phyloP scores from a whole-genome alignment of 2,797 vertebrate species.

The Odontamblyopus lacepedii region DNA sequence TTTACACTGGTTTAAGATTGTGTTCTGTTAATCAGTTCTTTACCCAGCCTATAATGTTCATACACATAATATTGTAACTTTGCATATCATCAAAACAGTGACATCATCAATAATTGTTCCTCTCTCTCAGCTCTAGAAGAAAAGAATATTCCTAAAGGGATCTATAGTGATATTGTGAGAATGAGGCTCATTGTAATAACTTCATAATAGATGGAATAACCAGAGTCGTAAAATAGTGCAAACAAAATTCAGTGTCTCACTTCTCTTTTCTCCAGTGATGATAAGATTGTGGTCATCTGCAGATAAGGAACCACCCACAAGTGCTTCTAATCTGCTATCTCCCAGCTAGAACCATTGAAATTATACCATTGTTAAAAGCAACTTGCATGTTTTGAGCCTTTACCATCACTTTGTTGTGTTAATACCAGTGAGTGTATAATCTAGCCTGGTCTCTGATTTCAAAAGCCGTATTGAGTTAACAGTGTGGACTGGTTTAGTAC shows the following conservation, averaged over 20 bases:
- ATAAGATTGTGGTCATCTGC: not conserved
- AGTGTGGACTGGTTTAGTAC: constrained; percentile 51
- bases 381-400: not conserved
- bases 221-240: not conserved
- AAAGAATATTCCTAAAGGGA: no score
- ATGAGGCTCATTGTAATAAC: no score
- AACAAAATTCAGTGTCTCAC: not conserved
- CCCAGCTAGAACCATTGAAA: not conserved
- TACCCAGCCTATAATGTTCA: no score
- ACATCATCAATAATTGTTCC: no score
- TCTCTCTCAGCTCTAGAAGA: no score
- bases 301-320: not conserved
- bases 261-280: not conserved
- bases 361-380: no score
- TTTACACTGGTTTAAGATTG: not conserved
- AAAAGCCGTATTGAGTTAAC: constrained; percentile 22
- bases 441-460: not conserved
- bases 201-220: not conserved
- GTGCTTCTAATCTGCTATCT: not conserved
- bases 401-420: not conserved
- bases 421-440: constrained; percentile 9
- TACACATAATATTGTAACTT: no score
- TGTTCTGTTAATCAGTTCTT: no score
- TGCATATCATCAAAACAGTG: no score
- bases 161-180: no score